Percentiles rank a stretch among this genome's conserved stretches.
Conservation (phyloP, 2,797 vertebrate genomes). For the Leucoraja ocellata region DNA sequence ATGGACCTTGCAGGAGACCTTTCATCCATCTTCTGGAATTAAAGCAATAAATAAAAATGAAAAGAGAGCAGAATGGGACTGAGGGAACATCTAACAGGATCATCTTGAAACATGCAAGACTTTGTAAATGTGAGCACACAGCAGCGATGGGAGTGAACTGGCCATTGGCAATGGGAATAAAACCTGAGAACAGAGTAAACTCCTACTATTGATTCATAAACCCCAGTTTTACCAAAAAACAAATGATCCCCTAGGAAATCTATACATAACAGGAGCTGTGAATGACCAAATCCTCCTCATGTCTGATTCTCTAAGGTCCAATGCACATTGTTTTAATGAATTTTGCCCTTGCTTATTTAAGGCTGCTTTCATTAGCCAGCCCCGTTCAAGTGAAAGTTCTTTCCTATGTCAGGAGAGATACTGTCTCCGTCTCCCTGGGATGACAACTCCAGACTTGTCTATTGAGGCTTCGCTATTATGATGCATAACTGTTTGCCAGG, state of each 20-base stretch:
- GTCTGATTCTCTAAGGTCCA: background rate
- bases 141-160: background rate
- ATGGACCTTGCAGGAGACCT: background rate
- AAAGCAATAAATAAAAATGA: background rate
- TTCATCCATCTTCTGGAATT: background rate
- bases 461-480: background rate
- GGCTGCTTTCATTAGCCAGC: background rate
- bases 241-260: background rate
- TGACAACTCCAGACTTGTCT: background rate
- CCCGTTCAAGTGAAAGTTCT: conserved; percentile 23
- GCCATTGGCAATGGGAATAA: background rate
- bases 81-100: background rate
- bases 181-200: background rate
- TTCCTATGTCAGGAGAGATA: background rate
- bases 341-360: conserved; percentile 22
- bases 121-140: background rate
- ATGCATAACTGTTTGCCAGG: background rate
- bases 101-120: background rate
- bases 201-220: background rate
- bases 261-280: background rate
- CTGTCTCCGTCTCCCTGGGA: background rate
- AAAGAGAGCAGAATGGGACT: background rate
- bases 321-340: background rate
- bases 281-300: background rate
- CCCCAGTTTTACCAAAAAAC: background rate